These are phyloP conservation scores for Apamea monoglypha DNA, from an alignment of 2,888 invertebrate species.

Conservation along the genomic window DNA sequence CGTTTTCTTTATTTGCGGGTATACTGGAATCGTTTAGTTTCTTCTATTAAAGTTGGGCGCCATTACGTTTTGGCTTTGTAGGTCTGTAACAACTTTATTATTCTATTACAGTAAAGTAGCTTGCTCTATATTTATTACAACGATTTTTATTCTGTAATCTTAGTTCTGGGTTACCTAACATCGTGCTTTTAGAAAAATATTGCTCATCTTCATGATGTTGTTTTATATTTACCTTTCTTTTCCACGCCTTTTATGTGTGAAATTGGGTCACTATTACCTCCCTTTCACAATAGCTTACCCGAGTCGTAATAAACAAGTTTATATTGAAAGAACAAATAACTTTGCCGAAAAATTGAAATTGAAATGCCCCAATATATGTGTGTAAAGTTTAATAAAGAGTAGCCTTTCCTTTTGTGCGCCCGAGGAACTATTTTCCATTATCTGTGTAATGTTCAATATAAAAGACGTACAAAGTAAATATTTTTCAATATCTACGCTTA, in stretches of 20 bases:
- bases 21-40: conserved; percentile 47
- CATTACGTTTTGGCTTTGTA: conserved; percentile 34
- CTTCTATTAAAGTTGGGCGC: conserved; percentile 46
- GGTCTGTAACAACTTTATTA: conserved; percentile 54
- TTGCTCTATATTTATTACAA: conserved; percentile 53
- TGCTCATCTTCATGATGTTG: conserved; percentile 43
- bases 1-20: conserved; percentile 45
- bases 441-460: conserved; percentile 56
- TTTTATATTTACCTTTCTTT: conserved; percentile 55
- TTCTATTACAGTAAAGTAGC: conserved; percentile 47
- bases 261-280: conserved; percentile 55
- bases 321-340: conserved; percentile 61
- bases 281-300: conserved; percentile 45
- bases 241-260: conserved; percentile 46
- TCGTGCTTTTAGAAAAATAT: conserved; percentile 51
- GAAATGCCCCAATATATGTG: conserved; percentile 43
- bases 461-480: conserved; percentile 60
- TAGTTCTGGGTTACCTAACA: conserved; percentile 32
- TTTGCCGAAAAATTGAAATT: conserved; percentile 56
- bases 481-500: conserved; percentile 61
- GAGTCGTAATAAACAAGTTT: conserved; percentile 52
- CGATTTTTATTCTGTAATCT: conserved; percentile 41
- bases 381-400: conserved; percentile 57
- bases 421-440: conserved; percentile 62
- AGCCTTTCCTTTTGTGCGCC: conserved; percentile 40